Conservation (phyloP, 2,113 vertebrate genomes). For the Datnioides undecimradiatus region DNA sequence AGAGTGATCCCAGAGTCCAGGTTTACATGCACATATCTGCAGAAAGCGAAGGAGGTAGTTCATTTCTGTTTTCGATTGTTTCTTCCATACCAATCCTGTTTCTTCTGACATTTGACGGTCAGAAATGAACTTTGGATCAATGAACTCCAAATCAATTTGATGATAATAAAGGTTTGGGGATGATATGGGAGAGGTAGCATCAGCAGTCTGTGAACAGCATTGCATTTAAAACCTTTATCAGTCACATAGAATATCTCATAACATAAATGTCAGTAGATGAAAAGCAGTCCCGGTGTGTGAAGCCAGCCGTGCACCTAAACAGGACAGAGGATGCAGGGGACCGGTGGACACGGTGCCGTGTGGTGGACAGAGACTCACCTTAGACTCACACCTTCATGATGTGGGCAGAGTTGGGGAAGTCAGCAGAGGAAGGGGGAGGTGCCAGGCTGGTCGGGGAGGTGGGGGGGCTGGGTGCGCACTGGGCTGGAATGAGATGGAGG, state of each 20-base stretch:
- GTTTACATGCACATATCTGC: not conserved
- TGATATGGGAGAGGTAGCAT: too few relatives aligned
- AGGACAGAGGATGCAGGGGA: not conserved
- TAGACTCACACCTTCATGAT: slow-evolving; percentile 93
- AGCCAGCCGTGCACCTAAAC: not conserved
- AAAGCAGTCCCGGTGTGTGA: not conserved
- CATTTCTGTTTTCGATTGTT: not conserved
- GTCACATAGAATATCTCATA: not conserved
- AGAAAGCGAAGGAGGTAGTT: too few relatives aligned
- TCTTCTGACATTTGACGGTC: not conserved
- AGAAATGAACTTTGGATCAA: not conserved
- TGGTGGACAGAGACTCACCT: slow-evolving; percentile 87
- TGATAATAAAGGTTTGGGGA: not conserved
- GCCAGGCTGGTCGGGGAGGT: slow-evolving; percentile 90
- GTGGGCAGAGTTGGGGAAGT: slow-evolving; percentile 88
- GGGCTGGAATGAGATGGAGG: slow-evolving; percentile 86
- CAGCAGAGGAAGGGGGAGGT: slow-evolving; percentile 89
- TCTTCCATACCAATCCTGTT: not conserved
- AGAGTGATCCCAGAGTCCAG: not conserved
- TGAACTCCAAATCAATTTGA: not conserved
- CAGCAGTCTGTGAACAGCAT: too few relatives aligned
- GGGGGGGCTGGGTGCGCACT: slow-evolving; percentile 90
- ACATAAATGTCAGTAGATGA: not conserved
- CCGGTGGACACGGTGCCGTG: not conserved
- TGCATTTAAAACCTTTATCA: not conserved